Evolutionary conservation across 2,888 invertebrate species (phyloP).

Genomic region (Agrochola circellaris): DNA sequence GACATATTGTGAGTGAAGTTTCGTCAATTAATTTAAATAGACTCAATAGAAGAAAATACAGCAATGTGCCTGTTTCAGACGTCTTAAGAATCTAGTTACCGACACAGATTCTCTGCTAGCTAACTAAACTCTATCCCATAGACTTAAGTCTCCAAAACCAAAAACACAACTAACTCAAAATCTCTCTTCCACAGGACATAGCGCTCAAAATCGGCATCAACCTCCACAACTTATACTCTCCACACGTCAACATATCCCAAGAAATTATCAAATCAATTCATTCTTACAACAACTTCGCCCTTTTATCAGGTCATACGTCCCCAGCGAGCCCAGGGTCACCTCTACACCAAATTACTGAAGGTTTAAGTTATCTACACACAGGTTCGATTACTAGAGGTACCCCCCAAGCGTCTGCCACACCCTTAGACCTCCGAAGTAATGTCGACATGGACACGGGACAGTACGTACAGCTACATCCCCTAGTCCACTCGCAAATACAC

Average conservation of each 20-base stretch:
- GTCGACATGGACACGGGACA: conserved; percentile 89
- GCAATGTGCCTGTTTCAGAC: no score
- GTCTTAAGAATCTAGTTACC: no score
- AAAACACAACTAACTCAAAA: background rate
- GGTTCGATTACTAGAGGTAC: conserved; percentile 93
- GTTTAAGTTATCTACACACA: conserved; percentile 94
- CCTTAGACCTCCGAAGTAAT: conserved; percentile 89
- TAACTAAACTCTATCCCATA: background rate
- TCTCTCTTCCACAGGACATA: conserved; percentile 78
- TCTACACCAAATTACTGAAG: conserved; percentile 92
- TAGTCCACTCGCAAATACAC: conserved; percentile 85
- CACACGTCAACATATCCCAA: conserved; percentile 80
- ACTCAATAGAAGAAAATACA: background rate
- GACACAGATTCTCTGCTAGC: background rate
- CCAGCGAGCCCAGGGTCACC: conserved; percentile 86
- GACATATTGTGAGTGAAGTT: no score
- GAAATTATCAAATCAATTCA: conserved; percentile 79
- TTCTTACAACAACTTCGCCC: conserved; percentile 77
- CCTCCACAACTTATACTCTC: conserved; percentile 81
- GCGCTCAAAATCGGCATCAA: conserved; percentile 90
- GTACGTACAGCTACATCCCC: conserved; percentile 83
- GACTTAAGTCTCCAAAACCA: background rate
- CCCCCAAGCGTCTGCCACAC: conserved; percentile 91
- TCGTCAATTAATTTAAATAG: no score
- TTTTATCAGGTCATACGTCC: conserved; percentile 76